Base-by-base conservation (phyloP, 2,797 vertebrate genomes). In the Neosilurus mollespiculum region DNA sequence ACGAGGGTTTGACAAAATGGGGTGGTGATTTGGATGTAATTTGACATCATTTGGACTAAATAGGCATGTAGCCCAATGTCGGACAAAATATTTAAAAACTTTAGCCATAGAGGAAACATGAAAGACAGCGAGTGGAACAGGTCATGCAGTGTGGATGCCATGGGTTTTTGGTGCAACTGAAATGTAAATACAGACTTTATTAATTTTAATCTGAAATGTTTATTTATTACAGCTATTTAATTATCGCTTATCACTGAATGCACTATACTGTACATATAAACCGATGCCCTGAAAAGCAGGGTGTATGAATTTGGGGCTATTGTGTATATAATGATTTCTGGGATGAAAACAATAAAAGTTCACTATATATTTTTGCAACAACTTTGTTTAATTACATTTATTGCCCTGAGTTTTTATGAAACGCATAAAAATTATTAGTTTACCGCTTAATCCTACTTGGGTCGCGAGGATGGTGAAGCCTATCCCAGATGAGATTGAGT, bases 1-100 rank as follows among this genome's bases (percentile, higher is more conserved):
- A 94, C 95, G 0, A 95, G 95, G 14, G 95, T 96, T 90, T 96
- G 87, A 91, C 65, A 64, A 58, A 22, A 30, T n/a, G n/a, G 75
- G 18, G 61, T 22, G 9, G 59, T 37, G 62, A 22, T 18, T 34
- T 58, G 72, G 9, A 34, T 73, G 67, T 51, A 51, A 51, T 15
- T 53, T 72, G 12, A 53, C 12, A 26, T 24, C 3, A 24, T 72
- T 58, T 58, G 14, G 43, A 78, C 67, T 1, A 72, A 15, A 9
- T 5, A 37, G 70, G 8, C 49, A 43, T 43, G 20, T 18, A 20
- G 22, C 11, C 37, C 30, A 9, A 43, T 11, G 37, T 12, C 67
- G 82, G 56, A 34, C 22, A 79, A 67, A 65, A 59, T 62, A 70
- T 73, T 75, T 79, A 54, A 43, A 85, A 78, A 34, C 72, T 77